Percentiles rank a stretch among this genome's conserved stretches.
Conservation (phyloP, 1,140 invertebrate species). For the Heliothis virescens region DNA sequence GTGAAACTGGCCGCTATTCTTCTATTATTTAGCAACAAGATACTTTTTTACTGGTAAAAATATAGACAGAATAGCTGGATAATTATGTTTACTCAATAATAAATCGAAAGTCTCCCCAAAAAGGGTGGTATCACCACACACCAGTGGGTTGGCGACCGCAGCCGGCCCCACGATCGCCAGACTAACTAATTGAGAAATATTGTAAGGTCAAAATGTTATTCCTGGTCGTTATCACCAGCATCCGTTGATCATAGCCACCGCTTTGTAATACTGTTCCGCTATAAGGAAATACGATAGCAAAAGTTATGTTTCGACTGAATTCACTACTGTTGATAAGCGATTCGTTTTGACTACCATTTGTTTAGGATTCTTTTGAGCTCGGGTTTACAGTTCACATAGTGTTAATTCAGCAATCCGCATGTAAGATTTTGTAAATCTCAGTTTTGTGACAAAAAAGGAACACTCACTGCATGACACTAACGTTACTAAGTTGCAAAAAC, state of each 20-base stretch:
- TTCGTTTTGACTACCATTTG: too few relatives aligned
- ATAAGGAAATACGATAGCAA: slow-evolving; percentile 28
- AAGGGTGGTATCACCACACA: neutral
- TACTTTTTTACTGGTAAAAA: too few relatives aligned
- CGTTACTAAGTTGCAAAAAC: neutral
- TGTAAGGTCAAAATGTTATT: slow-evolving; percentile 29
- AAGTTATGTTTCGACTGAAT: slow-evolving; percentile 11
- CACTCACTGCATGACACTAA: neutral
- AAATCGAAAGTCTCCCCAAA: neutral
- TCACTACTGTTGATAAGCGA: slow-evolving; percentile 27
- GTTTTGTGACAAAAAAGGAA: too few relatives aligned
- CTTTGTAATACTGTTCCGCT: slow-evolving; percentile 16
- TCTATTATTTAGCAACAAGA: too few relatives aligned
- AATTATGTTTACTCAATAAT: too few relatives aligned
- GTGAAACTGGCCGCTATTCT: too few relatives aligned
- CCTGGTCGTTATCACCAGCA: slow-evolving; percentile 12
- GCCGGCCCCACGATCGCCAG: neutral
- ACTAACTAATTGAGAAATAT: slow-evolving; percentile 33
- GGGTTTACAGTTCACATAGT: too few relatives aligned
- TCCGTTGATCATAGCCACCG: slow-evolving; percentile 31
- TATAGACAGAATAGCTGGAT: too few relatives aligned
- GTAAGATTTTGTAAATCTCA: too few relatives aligned
- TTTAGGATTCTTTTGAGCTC: too few relatives aligned
- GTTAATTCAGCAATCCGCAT: too few relatives aligned
- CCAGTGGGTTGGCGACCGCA: slow-evolving; percentile 1